These are phyloP conservation scores for Crematogaster levior DNA, from an alignment of 2,888 invertebrate genomes.

Conservation along the genomic window DNA sequence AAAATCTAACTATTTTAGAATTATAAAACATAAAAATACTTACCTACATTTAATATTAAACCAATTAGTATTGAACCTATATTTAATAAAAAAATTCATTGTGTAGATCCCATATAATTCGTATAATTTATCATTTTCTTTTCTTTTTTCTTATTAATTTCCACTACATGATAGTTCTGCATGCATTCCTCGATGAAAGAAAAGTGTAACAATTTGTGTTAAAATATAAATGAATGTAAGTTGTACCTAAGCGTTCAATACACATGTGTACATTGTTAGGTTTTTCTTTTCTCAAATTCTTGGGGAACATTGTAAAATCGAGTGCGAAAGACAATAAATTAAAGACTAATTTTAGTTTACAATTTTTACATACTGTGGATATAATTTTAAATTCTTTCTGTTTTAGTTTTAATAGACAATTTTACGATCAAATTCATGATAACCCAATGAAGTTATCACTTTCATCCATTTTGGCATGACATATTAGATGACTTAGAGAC, in stretches of 20 bases:
- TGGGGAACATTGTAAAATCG: background rate
- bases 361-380: too few relatives aligned
- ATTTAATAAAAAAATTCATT: background rate
- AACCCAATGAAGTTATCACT: too few relatives aligned
- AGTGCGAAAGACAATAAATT: too few relatives aligned
- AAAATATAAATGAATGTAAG: conserved; percentile 23
- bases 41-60: too few relatives aligned
- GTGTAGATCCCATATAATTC: background rate
- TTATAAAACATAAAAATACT: background rate
- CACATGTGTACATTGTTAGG: background rate
- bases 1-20: too few relatives aligned
- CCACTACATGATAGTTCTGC: background rate
- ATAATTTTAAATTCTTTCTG: too few relatives aligned
- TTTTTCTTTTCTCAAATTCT: conserved; percentile 6
- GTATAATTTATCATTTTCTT: background rate
- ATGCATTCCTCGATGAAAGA: background rate
- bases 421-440: too few relatives aligned
- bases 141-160: background rate
- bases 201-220: conserved; percentile 3
- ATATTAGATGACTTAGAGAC: too few relatives aligned
- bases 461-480: too few relatives aligned
- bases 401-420: too few relatives aligned
- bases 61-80: too few relatives aligned
- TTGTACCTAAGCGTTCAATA: background rate
- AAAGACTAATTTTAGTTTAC: too few relatives aligned